These are phyloP conservation scores for Diadophis punctatus DNA, from an alignment of 2,113 vertebrate genomes.

Conservation along the genomic window DNA sequence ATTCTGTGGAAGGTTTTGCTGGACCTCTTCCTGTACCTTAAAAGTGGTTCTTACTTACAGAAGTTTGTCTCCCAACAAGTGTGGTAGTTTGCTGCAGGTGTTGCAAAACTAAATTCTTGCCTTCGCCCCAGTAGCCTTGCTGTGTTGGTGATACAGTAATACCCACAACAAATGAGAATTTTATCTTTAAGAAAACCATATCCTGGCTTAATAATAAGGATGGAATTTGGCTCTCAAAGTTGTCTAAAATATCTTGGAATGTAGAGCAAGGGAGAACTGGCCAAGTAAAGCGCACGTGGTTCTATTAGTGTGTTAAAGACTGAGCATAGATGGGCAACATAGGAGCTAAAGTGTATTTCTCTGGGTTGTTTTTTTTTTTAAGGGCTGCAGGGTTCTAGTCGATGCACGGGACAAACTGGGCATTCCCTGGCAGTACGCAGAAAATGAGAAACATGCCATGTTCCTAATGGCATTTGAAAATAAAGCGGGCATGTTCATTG, in stretches of 20 bases:
- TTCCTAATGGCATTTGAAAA: constrained; percentile 96
- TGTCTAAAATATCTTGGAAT: background rate
- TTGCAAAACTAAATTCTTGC: background rate
- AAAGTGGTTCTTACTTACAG: background rate
- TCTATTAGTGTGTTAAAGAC: background rate
- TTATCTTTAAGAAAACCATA: background rate
- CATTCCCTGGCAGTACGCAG: constrained; percentile 88
- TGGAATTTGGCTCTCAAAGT: background rate
- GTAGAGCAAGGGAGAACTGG: background rate
- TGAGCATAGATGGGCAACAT: background rate
- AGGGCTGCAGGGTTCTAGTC: constrained; percentile 93
- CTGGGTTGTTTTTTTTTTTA: background rate
- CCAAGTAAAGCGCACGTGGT: no score
- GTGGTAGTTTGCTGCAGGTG: background rate
- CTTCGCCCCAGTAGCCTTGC: no score
- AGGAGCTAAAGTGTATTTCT: background rate
- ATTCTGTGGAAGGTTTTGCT: background rate
- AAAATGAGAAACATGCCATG: constrained; percentile 96
- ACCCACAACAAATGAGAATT: background rate
- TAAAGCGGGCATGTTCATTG: constrained; percentile 81
- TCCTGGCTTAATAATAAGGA: background rate
- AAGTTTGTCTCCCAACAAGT: background rate
- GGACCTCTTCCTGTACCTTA: background rate
- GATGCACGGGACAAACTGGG: constrained; percentile 95
- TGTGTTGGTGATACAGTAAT: background rate